Evolutionary conservation across 64 coral and sea anemone genomes (phyloP), one percentile per base, ranked within the genome.

Genomic region (Montipora capricornis): DNA sequence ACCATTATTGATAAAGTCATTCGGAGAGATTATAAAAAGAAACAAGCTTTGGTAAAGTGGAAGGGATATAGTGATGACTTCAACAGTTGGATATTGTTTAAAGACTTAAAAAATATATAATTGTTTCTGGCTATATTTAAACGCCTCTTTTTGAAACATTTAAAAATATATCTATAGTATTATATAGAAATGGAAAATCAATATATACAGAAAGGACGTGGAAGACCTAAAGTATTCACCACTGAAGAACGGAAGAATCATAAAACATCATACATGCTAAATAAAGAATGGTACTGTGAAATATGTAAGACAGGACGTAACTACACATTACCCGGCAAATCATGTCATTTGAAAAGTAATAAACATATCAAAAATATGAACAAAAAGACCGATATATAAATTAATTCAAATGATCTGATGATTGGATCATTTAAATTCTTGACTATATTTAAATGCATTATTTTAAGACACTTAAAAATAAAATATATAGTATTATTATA

Each of bases 51-150:
- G 19, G 86, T 88, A 7, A 76, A 48, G 45, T 88, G 86, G 64
- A 75, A 88, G 49, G 86, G 68, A 12, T 88, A 75, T n/a, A 49
- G 80, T 62, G 67, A 84, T 58, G 79, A 73, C 5, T 92, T 92
- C 52, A 92, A 92, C 74, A 92, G 90, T 49, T 92, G 90, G 90
- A 74, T 84, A 37, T 26, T 37, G 15, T 19, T 90, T 20, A 69
- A 80, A 37, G 75, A 90, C 9, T 79, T 79, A 58, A 44, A 51
- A 8, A 4, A 77, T 89, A 49, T 89, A 44, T 89, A 11, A 53
- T 0, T 68, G 64, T 68, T 68, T 68, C 64, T 68, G 64, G 64
- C 26, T 26, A 26, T 26, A 26, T 26, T 26, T 26, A 26, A 26
- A 26, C 26, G 26, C 26, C 0, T 68, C 11, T 6, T 0, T 6